A percentile compares a stretch with the other conserved stretches of the same genome.
These are phyloP conservation scores for Onychomys arenicola DNA, from an alignment of 2,797 vertebrate genomes.

Conservation along the genomic window DNA sequence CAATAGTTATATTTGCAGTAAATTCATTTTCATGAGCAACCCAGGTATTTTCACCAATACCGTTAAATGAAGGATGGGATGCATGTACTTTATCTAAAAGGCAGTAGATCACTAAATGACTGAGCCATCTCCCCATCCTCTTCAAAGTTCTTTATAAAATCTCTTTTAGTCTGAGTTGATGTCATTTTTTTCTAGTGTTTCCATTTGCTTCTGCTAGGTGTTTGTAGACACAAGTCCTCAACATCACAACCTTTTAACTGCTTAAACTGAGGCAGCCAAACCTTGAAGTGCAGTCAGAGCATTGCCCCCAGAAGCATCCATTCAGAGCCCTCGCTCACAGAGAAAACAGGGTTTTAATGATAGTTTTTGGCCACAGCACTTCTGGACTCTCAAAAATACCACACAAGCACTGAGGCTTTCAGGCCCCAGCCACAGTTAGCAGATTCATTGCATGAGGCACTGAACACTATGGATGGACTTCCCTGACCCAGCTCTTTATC, in stretches of 20 bases:
- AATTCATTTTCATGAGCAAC: constrained; percentile 74
- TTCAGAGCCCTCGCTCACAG: neutral
- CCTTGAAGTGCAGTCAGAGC: neutral
- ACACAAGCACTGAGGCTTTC: neutral
- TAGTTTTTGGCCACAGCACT: neutral
- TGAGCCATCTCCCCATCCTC: neutral
- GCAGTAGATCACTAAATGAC: neutral
- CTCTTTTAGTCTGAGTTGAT: neutral
- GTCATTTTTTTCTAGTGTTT: neutral
- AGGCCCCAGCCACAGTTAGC: neutral
- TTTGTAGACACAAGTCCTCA: neutral
- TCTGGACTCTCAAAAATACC: neutral
- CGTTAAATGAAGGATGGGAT: constrained; percentile 85
- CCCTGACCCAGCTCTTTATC: neutral
- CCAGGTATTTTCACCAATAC: constrained; percentile 90
- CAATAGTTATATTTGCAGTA: constrained; percentile 69
- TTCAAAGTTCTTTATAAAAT: neutral
- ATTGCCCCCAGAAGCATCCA: neutral
- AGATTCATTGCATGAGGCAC: neutral
- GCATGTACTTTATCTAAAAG: constrained; percentile 54
- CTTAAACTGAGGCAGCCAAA: neutral
- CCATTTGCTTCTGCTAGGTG: constrained; percentile 14
- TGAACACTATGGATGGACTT: neutral
- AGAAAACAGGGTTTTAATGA: neutral
- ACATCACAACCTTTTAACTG: neutral